These are phyloP conservation scores for Daphoenositta chrysoptera DNA, from an alignment of 2,113 vertebrate species.

Conservation along the genomic window DNA sequence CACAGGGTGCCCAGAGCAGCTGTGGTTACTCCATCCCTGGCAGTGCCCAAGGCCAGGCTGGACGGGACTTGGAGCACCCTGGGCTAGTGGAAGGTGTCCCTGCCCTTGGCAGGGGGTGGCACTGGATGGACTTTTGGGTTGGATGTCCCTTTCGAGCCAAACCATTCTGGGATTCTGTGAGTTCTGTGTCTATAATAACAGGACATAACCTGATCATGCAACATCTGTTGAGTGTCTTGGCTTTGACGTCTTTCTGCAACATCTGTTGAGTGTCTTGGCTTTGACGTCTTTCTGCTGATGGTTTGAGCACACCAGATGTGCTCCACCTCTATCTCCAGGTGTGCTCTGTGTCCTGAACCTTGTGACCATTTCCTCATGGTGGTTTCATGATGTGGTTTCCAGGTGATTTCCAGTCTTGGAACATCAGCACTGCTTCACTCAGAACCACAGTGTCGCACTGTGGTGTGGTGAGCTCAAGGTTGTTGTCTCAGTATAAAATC, in stretches of 20 bases:
- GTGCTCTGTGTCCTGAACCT: background rate
- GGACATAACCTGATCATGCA: background rate
- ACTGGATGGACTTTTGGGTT: background rate
- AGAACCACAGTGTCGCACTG: fast-evolving
- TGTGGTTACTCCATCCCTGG: background rate
- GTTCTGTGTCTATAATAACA: background rate
- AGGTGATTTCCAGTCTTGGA: background rate
- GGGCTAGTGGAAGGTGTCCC: background rate
- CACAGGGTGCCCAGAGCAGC: background rate
- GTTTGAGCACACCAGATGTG: background rate
- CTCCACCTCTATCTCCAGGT: background rate
- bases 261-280: background rate
- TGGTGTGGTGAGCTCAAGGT: background rate
- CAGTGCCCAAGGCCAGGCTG: fast-evolving
- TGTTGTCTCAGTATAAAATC: background rate
- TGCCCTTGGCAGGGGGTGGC: background rate
- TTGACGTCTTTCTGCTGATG: background rate
- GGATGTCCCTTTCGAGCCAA: background rate
- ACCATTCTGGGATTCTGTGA: background rate
- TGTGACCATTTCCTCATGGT: fast-evolving
- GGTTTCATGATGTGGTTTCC: background rate
- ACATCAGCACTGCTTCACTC: background rate
- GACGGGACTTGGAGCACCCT: background rate
- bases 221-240: background rate
- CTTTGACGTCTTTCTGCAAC: background rate